Conservation (phyloP, 1,140 invertebrate species). For the Laupala kohalensis region DNA sequence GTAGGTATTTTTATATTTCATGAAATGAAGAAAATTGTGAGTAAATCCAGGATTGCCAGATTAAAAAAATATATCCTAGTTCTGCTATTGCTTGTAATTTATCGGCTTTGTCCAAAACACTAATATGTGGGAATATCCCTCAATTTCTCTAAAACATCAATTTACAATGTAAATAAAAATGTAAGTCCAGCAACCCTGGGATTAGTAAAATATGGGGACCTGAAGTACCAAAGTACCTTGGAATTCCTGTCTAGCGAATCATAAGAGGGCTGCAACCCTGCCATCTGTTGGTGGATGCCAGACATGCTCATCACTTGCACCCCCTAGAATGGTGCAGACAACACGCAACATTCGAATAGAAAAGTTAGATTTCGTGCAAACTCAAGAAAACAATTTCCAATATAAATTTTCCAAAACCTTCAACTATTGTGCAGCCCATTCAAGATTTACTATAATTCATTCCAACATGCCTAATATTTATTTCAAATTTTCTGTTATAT, state of each 20-base stretch:
- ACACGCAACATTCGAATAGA: not conserved
- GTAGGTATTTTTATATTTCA: too few relatives aligned
- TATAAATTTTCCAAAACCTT: not conserved
- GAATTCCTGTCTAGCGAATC: slow-evolving; percentile 14
- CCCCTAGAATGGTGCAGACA: slow-evolving; percentile 10
- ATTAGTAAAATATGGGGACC: not conserved
- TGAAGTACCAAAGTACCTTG: slow-evolving; percentile 11
- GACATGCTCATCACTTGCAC: slow-evolving; percentile 14
- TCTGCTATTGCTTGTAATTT: too few relatives aligned
- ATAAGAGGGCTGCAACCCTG: slow-evolving; percentile 11
- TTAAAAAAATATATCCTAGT: not conserved
- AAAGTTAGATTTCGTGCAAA: not conserved
- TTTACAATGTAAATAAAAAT: not conserved
- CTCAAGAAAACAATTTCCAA: not conserved
- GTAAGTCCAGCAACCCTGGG: not conserved
- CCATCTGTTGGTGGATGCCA: slow-evolving; percentile 14
- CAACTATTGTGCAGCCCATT: not conserved
- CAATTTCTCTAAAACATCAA: not conserved
- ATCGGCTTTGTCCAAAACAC: too few relatives aligned
- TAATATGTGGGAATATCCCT: not conserved
- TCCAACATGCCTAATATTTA: not conserved
- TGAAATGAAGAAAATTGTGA: not conserved
- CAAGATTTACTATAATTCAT: not conserved
- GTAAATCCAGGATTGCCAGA: not conserved
- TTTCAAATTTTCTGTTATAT: too few relatives aligned